Evolutionary conservation across 2,113 vertebrate genomes (phyloP).

Genomic region (Silurus asotus): DNA sequence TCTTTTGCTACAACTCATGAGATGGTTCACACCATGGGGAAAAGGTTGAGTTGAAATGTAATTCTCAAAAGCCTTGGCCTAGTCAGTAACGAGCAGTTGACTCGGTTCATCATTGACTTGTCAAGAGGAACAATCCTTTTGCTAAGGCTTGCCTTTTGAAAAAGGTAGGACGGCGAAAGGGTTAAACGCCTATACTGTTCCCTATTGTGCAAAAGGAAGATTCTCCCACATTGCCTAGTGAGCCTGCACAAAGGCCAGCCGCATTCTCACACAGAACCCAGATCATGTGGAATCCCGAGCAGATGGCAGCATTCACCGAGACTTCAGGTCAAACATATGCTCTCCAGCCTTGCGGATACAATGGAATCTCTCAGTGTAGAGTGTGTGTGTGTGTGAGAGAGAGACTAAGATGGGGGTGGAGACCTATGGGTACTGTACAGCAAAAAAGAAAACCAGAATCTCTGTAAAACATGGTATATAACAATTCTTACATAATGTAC

Average conservation of each 20-base stretch:
- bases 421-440: conserved; percentile 41
- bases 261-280: conserved; percentile 52
- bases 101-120: conserved; percentile 31
- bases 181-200: conserved; percentile 52
- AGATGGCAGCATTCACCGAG: conserved; percentile 56
- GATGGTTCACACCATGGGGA: background rate
- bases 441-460: background rate
- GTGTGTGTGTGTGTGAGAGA: conserved; percentile 3
- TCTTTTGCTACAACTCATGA: background rate
- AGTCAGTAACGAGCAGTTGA: conserved; percentile 30
- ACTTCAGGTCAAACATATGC: conserved; percentile 55
- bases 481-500: background rate
- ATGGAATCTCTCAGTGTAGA: conserved; percentile 40
- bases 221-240: conserved; percentile 58
- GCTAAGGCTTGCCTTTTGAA: background rate
- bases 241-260: conserved; percentile 50
- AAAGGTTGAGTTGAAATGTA: conserved; percentile 22
- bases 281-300: conserved; percentile 53
- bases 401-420: background rate
- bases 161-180: conserved; percentile 37
- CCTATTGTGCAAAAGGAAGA: conserved; percentile 45
- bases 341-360: conserved; percentile 46
- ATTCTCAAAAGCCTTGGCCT: conserved; percentile 26
- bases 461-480: background rate
- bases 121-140: conserved; percentile 37